Evolutionary conservation across 2,888 invertebrate genomes (phyloP), one percentile per base, ranked within the genome.

Genomic region (Tinea trinotella): DNA sequence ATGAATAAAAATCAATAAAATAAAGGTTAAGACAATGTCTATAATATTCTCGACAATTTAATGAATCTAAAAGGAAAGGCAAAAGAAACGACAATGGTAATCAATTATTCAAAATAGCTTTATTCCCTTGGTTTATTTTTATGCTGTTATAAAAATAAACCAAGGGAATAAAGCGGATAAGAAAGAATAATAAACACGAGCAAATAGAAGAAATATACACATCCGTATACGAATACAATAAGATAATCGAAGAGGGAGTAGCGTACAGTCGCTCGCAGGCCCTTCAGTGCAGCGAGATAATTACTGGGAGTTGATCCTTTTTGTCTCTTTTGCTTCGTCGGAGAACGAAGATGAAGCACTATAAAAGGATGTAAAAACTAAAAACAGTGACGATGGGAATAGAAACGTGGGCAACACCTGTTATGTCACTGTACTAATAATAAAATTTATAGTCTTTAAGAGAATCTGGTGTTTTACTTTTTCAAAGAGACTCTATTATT

Each of bases 181-280:
- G 48, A 18, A 48, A 48, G 20, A 48, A 48, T 18, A 48, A 48
- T 48, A 48, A 50, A 19, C 53, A 53, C n/a, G 19, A 20, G 12
- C 40, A 36, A 53, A 50, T 4, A 24, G 12, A 50, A 61, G 67
- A 65, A 64, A 69, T 64, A 64, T 71, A 67, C 72, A 74, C 77
- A 80, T 81, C 78, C 78, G 76, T 69, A 65, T 63, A 62, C 64
- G 65, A 70, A 73, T 62, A 72, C 73, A 74, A 82, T 76, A 79
- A 80, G 56, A 80, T 76, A 78, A 78, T 77, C 72, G 73, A 73
- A 71, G 58, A 57, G 58, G 22, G 40, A 50, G 50, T 18, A 24
- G 40, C 15, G 40, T 19, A 50, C 18, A 18, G 13, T 24, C 35
- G 54, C 54, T 53, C 52, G 17, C 46, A 56, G 66, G 66, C 70